phyloP scores from a whole-genome alignment of 2,113 vertebrate species.

The Halichoeres trimaculatus region DNA sequence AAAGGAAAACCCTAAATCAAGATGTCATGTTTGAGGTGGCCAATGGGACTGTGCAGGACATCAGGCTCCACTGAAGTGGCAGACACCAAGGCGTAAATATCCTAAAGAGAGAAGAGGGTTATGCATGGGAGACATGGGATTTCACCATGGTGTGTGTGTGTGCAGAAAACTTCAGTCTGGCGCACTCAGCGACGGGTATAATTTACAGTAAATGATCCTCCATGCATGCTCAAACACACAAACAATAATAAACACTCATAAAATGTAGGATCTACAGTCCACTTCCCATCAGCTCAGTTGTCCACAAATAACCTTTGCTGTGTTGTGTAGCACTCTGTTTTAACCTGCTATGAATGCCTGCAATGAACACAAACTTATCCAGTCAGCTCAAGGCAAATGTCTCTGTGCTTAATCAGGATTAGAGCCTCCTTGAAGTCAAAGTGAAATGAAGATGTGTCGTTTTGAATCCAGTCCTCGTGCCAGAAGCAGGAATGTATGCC shows the following conservation, averaged over 20 bases:
- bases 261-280: slow-evolving; percentile 39
- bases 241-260: neutral
- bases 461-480: slow-evolving; percentile 54
- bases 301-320: slow-evolving; percentile 23
- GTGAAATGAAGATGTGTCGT: slow-evolving; percentile 66
- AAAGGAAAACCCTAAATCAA: slow-evolving; percentile 52
- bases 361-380: slow-evolving; percentile 40
- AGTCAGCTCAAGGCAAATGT: slow-evolving; percentile 46
- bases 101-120: slow-evolving; percentile 45
- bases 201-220: slow-evolving; percentile 1
- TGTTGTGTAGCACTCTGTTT: slow-evolving; percentile 38
- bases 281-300: slow-evolving; percentile 26
- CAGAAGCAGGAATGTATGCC: slow-evolving; percentile 48
- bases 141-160: slow-evolving; percentile 30
- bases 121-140: slow-evolving; percentile 41
- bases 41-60: slow-evolving; percentile 48
- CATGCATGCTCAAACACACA: neutral
- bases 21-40: slow-evolving; percentile 70
- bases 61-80: slow-evolving; percentile 61
- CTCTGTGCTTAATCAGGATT: slow-evolving; percentile 53
- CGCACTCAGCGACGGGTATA: slow-evolving; percentile 6
- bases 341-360: slow-evolving; percentile 36
- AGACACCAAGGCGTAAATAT: slow-evolving; percentile 49
- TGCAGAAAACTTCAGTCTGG: slow-evolving; percentile 48
- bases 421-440: slow-evolving; percentile 55